Evolutionary conservation across 2,888 invertebrate species (phyloP), one percentile per base, ranked within the genome.

Genomic region (Xanthorhoe spadicearia): DNA sequence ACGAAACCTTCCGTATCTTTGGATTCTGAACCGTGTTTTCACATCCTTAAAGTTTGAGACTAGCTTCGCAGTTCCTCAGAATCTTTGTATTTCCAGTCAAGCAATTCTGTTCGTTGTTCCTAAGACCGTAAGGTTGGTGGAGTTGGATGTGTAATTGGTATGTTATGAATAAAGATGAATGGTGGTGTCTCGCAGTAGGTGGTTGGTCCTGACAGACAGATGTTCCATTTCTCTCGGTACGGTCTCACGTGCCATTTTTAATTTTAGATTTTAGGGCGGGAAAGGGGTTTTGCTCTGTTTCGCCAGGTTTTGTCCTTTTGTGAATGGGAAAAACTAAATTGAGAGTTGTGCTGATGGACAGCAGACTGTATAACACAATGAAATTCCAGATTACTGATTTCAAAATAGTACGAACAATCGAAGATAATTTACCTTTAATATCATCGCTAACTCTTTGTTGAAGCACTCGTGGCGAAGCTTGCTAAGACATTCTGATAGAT

Each of bases 201-300:
- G 90, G 90, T 87, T 90, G 90, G 90, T 87, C 89, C 83, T 90
- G 91, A 90, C 85, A 86, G 89, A 89, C 89, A 88, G 89, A 87
- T 87, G 88, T 80, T 86, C 82, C 80, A 82, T 85, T 89, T 83
- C 77, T 80, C 83, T 79, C 75, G 78, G 76, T 79, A 77, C 73
- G 76, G 77, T 72, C 75, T 78, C 76, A 75, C 73, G 77, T 77
- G 81, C 82, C 79, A 83, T 88, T 89, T 90, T 89, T 86, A 87
- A 86, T 85, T 87, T 86, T 84, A 84, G 81, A 81, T 76, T 87
- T 86, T 84, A 83, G 79, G 80, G 74, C 35, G 38, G 38, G 35
- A 38, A 54, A 38, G 28, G 15, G 28, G 23, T 28, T 49, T 46
- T 53, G 28, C 46, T 4, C 32, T 48, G 15, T 49, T 61, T 61